Evolutionary conservation across 2,888 invertebrate genomes (phyloP), one percentile per base, ranked within the genome.

Genomic region (Elmis aenea): DNA sequence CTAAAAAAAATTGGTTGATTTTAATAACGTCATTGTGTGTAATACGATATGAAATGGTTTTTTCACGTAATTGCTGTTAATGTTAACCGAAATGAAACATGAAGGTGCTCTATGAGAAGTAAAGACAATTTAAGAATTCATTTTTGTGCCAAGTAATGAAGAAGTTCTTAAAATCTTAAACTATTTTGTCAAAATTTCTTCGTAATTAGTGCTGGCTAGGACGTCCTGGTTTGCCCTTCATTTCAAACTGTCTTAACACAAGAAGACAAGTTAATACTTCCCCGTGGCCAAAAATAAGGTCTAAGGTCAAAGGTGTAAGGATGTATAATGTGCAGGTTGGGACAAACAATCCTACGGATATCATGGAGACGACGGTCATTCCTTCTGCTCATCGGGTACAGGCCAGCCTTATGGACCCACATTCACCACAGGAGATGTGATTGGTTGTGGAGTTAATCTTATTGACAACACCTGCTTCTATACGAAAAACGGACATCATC

Each of bases 331-430:
- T 57, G 38, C 67, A 88, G 95, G 97, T 33, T 99, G 97, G 95
- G 99, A 99, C 70, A 94, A 94, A 64, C 89, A 93, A 65, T 97
- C 97, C 11, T 99, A 95, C 69, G 99, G 97, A 18, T 99, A 99
- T 74, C 99, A 99, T 70, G 99, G 97, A 37, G 97, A 99, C 72
- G 99, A 99, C 72, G 99, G 99, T 2, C 92, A 97, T 71, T 95
- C 95, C 50, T 99, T 99, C 73, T 94, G 94, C 68, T 94, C 94
- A 26, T 95, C 95, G 21, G 96, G 96, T 51, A 93, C 92, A 20
- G 99, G 97, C 1, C 91, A 93, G 69, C 87, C 93, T 0, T 99
- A 99, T 72, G 99, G 99, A 28, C 99, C 99, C 13, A 96, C 96
- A 18, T 99, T 97, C 70, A 95, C 95, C 24, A 96, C 96, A 8